phyloP scores from a whole-genome alignment of 2,888 invertebrate species.

The Drosophila parthenogenetica region DNA sequence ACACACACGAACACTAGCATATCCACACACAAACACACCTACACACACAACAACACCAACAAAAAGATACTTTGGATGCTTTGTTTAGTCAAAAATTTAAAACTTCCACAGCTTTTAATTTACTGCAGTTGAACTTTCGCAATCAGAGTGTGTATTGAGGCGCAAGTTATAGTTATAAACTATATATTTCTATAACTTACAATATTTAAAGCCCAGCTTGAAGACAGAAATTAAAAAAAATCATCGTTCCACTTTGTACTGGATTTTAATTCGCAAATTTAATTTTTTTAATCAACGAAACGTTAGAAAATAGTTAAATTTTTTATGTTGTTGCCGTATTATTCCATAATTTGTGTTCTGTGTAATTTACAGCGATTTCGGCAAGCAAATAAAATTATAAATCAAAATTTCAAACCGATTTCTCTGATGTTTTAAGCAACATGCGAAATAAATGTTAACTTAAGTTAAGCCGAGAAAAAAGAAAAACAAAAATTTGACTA shows the following conservation, averaged over 20 bases:
- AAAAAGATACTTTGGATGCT: conserved; percentile 40
- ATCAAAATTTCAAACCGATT: conserved; percentile 46
- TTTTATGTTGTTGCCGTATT: conserved; percentile 53
- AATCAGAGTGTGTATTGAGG: conserved; percentile 21
- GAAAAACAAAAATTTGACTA: conserved; percentile 5
- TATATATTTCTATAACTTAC: conserved; percentile 26
- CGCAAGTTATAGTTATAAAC: conserved; percentile 20
- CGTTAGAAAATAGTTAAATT: conserved; percentile 59
- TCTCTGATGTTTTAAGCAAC: conserved; percentile 27
- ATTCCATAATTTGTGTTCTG: conserved; percentile 65
- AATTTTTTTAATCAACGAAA: conserved; percentile 56
- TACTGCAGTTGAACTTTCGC: conserved; percentile 43
- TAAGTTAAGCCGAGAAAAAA: conserved; percentile 37
- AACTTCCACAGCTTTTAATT: conserved; percentile 21
- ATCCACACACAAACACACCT: conserved; percentile 9
- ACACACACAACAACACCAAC: conserved; percentile 20
- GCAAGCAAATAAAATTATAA: conserved; percentile 49
- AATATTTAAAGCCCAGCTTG: conserved; percentile 11
- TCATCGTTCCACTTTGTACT: conserved; percentile 42
- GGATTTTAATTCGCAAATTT: conserved; percentile 37
- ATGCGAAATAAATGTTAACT: conserved; percentile 4
- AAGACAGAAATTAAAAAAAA: conserved; percentile 25
- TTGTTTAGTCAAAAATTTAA: conserved; percentile 42
- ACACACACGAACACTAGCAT: conserved; percentile 17
- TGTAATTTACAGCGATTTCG: conserved; percentile 44